A percentile compares a stretch with the other conserved stretches of the same genome.
Conservation (phyloP, 2,888 invertebrate species). For the Trachelus iudaicus region DNA sequence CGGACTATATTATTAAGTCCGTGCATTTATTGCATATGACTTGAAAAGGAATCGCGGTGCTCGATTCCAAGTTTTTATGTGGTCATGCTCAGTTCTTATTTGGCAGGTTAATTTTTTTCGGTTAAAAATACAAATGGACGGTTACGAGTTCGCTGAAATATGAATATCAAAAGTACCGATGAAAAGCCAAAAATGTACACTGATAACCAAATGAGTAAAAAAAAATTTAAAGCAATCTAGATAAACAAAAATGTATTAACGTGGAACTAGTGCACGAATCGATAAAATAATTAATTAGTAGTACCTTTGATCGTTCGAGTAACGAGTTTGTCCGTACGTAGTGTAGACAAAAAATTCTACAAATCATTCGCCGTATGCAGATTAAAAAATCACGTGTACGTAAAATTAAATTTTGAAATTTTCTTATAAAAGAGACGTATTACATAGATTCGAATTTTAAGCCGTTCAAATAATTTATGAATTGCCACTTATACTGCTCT, state of each 20-base stretch:
- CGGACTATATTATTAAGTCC: neutral
- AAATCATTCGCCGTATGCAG: neutral
- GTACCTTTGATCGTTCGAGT: neutral
- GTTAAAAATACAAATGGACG: too few species aligned
- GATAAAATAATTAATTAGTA: neutral
- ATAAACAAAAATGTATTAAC: neutral
- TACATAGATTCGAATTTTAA: neutral
- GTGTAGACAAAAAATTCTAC: neutral
- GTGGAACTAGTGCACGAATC: neutral
- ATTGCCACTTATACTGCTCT: neutral
- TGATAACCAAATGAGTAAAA: neutral
- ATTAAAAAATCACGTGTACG: neutral
- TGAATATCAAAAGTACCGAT: neutral
- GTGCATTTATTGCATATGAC: constrained; percentile 7
- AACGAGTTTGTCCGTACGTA: neutral
- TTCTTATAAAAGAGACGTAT: neutral
- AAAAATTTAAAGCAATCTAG: neutral
- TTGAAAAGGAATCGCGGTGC: constrained; percentile 7
- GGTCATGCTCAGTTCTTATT: neutral
- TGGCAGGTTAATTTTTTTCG: neutral
- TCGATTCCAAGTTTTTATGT: neutral
- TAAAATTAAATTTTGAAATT: neutral
- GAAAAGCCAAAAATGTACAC: neutral
- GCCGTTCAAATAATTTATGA: neutral
- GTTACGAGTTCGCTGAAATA: neutral